Conservation (phyloP, 2,113 vertebrate genomes). For the Diadophis punctatus region DNA sequence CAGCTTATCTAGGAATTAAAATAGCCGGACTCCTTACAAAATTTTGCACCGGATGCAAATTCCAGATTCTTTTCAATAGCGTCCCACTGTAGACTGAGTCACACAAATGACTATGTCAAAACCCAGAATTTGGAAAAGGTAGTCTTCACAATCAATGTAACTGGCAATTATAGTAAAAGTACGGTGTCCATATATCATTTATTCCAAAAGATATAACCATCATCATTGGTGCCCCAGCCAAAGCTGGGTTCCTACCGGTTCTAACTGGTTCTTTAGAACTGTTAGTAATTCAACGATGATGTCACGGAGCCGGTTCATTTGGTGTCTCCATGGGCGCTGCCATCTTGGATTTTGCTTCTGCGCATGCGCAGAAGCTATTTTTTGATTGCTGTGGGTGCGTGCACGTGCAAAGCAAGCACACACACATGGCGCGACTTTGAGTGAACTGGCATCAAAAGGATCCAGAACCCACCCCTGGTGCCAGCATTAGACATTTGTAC, state of each 20-base stretch:
- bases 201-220: not conserved
- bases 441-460: too few species aligned
- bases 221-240: not conserved
- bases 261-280: too few species aligned
- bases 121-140: not conserved
- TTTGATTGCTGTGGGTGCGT: too few species aligned
- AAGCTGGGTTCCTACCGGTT: too few species aligned
- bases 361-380: too few species aligned
- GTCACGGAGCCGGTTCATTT: too few species aligned
- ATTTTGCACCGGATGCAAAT: not conserved
- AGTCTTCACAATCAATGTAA: not conserved
- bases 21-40: not conserved
- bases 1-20: not conserved
- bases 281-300: too few species aligned
- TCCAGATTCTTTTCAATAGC: not conserved
- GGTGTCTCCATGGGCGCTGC: too few species aligned
- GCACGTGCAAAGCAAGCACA: too few species aligned
- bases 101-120: not conserved
- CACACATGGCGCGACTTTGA: too few species aligned
- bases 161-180: not conserved
- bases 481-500: not conserved
- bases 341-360: too few species aligned
- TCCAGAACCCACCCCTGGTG: too few species aligned
- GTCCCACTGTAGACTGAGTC: not conserved
- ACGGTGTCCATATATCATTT: not conserved